Conservation (phyloP, 2,113 vertebrate genomes). For the Salvator merianae region DNA sequence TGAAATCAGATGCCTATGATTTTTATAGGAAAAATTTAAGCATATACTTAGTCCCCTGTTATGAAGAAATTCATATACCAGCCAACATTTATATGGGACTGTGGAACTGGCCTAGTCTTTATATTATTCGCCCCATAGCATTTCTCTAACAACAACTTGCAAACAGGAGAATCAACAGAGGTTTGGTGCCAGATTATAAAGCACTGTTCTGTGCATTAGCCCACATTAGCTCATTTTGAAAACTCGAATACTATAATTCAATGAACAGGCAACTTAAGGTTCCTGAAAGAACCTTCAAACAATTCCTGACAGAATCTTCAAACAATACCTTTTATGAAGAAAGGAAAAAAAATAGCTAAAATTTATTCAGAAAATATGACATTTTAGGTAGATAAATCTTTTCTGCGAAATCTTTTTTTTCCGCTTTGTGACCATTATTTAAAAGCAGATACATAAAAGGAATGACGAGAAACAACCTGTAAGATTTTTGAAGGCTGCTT, state of each 20-base stretch:
- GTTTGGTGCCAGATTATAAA: not conserved
- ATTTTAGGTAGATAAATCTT: not conserved
- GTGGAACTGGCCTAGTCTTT: not conserved
- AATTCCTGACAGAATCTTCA: too few relatives aligned
- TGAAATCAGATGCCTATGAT: not conserved
- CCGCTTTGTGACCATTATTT: not conserved
- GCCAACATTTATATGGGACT: not conserved
- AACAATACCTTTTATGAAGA: not conserved
- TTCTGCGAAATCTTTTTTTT: not conserved
- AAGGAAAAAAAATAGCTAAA: not conserved
- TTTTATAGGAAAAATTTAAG: not conserved
- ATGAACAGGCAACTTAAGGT: not conserved
- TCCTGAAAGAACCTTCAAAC: not conserved
- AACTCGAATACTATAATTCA: not conserved
- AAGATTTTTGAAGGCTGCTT: constrained; percentile 55
- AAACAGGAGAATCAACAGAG: not conserved
- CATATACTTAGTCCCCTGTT: not conserved
- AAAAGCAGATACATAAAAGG: not conserved
- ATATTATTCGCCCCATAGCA: not conserved
- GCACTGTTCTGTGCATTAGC: not conserved
- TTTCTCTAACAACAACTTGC: not conserved
- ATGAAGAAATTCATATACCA: not conserved
- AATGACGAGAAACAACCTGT: not conserved
- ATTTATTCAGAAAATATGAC: not conserved
- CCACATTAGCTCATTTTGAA: not conserved